Percentiles rank a stretch among this genome's conserved stretches.
Conservation (phyloP, 2,888 invertebrate genomes). For the Minunthozetes semirufus region DNA sequence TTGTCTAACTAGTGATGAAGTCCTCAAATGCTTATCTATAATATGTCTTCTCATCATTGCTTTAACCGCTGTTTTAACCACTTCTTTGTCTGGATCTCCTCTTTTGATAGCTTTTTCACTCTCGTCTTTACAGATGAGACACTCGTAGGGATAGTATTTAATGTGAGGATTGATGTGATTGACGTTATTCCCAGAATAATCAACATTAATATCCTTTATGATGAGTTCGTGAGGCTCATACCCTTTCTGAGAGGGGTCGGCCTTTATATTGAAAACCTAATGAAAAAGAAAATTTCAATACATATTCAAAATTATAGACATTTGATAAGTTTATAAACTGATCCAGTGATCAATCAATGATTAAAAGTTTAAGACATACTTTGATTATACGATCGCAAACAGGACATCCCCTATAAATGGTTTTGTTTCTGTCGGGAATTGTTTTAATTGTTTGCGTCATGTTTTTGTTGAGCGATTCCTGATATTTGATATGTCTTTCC, state of each 20-base stretch:
- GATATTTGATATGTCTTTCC: conserved; percentile 1
- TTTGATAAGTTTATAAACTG: no score
- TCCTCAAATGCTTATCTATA: neutral
- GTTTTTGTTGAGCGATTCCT: neutral
- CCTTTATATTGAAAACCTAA: neutral
- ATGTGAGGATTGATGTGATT: conserved; percentile 25
- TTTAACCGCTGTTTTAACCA: conserved; percentile 7
- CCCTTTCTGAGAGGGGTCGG: neutral
- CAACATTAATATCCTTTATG: neutral
- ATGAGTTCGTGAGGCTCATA: neutral
- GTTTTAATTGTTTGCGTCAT: conserved; percentile 16
- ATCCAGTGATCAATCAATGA: no score
- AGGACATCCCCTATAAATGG: conserved; percentile 24
- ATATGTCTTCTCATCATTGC: conserved; percentile 26
- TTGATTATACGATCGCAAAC: conserved; percentile 19
- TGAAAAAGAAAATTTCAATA: neutral
- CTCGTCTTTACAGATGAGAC: conserved; percentile 9
- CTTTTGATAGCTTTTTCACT: neutral
- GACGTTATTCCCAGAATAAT: conserved; percentile 25
- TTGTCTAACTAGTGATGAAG: neutral
- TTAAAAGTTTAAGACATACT: neutral
- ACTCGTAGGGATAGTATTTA: conserved; percentile 23
- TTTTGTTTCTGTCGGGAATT: conserved; percentile 25
- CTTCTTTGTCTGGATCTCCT: neutral
- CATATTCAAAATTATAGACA: no score